phyloP scores from a whole-genome alignment of 92 coral and sea anemone species.

The Diadumene lineata region DNA sequence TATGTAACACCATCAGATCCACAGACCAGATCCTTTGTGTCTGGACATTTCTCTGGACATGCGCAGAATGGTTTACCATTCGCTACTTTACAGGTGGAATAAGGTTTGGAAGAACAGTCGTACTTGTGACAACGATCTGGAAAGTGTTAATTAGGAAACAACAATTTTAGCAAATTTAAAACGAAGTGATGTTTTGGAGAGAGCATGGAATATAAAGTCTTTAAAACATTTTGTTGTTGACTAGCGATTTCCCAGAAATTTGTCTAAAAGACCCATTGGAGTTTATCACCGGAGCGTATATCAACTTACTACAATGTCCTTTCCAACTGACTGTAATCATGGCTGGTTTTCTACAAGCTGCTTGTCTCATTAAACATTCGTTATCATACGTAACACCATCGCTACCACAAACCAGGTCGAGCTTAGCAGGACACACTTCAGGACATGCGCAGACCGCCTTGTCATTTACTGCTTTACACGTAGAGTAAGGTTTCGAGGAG shows the following conservation, averaged over 20 bases:
- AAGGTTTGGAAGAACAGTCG: background rate
- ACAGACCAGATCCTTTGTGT: slow-evolving; percentile 58
- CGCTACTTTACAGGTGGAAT: slow-evolving; percentile 43
- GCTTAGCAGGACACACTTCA: slow-evolving; percentile 46
- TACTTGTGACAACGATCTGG: background rate
- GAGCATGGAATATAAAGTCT: too few species aligned
- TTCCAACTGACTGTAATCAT: slow-evolving; percentile 4
- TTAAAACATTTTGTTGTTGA: too few species aligned
- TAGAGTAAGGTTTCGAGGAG: slow-evolving; percentile 12
- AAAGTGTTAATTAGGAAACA: background rate
- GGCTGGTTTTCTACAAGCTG: slow-evolving; percentile 4
- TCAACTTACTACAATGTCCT: slow-evolving; percentile 4
- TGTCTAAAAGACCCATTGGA: too few species aligned
- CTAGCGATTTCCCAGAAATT: too few species aligned
- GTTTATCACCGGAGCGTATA: too few species aligned
- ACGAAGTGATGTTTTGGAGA: too few species aligned
- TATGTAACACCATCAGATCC: slow-evolving; percentile 50
- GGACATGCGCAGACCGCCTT: slow-evolving; percentile 86
- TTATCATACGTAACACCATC: slow-evolving; percentile 27
- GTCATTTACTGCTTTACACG: slow-evolving; percentile 59
- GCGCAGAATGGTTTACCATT: slow-evolving; percentile 77
- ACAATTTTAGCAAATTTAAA: background rate
- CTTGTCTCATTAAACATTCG: slow-evolving; percentile 15
- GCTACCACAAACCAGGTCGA: slow-evolving; percentile 71
- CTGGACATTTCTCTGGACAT: slow-evolving; percentile 71